Evolutionary conservation across 2,888 invertebrate genomes (phyloP), one percentile per base, ranked within the genome.

Genomic region (Odontocerum albicorne): DNA sequence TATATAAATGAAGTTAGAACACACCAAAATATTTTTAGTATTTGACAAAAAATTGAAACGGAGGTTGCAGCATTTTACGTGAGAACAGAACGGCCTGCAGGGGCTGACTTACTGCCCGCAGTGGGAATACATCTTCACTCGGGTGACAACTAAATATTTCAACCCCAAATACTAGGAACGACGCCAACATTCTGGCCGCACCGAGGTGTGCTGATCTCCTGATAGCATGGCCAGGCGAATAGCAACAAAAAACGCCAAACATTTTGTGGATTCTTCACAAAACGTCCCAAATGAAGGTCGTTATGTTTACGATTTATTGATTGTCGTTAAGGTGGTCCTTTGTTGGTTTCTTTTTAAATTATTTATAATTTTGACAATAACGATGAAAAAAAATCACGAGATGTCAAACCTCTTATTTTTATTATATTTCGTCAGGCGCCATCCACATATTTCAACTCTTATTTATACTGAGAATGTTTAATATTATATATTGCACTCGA

Each of bases 111-210:
- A 53, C 51, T 46, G 47, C 56, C 51, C 22, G 44, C 32, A 40
- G 35, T 36, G 38, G 38, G 56, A 57, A 57, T 57, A 53, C 57
- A 57, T 53, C 57, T 57, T 57, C 57, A 47, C 32, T 31, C 53
- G 15, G 39, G 49, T 44, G 55, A 50, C 46, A 50, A 57, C 53
- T 54, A 54, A 57, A 54, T 54, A 53, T 46, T 55, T 58, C 58
- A 38, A 49, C 57, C 44, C 44, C 49, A 57, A 57, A 57, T 46
- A 52, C 45, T 45, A 32, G 50, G 32, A 31, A 38, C 47, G 55
- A 50, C 55, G 50, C 55, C 50, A 55, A 52, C 38, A 52, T 52
- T 52, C 52, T 45, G 38, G 33, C 52, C 52, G n/a, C 45, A 13
- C 36, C 8, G 36, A 47, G 47, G 47, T 52, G 36, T 39, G 44